Evolutionary conservation across 2,113 vertebrate genomes (phyloP).

Genomic region (Taurulus bubalis): DNA sequence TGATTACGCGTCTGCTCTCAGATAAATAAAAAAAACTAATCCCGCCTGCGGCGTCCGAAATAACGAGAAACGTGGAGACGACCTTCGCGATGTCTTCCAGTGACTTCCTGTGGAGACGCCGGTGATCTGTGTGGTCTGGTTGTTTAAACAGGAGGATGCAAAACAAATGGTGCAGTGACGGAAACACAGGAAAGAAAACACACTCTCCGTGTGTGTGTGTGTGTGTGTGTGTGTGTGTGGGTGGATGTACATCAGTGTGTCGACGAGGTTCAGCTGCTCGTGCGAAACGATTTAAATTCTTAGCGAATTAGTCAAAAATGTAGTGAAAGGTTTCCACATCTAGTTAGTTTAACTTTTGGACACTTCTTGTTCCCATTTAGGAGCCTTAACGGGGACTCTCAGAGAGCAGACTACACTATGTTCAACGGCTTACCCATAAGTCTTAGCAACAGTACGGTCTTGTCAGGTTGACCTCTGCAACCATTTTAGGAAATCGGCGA

Average conservation of each 20-base stretch:
- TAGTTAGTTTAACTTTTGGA: too few species aligned
- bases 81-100: not conserved
- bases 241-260: not conserved
- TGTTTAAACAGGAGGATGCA: conserved; percentile 20
- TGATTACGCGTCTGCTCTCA: not conserved
- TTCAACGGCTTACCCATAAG: too few species aligned
- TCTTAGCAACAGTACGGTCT: too few species aligned
- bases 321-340: not conserved
- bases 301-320: not conserved
- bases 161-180: conserved; percentile 23
- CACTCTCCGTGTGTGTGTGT: too few species aligned
- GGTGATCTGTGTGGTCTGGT: conserved; percentile 31
- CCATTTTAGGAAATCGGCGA: too few species aligned
- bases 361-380: too few species aligned
- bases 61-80: not conserved
- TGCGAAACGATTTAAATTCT: not conserved
- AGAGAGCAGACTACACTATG: too few species aligned
- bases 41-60: not conserved
- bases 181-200: conserved; percentile 8
- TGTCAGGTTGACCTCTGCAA: too few species aligned
- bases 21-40: not conserved
- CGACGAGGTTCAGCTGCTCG: not conserved
- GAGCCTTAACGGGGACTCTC: too few species aligned
- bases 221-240: not conserved
- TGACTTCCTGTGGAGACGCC: conserved; percentile 17